Evolutionary conservation across 1,140 invertebrate species (phyloP).

Genomic region (Hycleus cichorii): DNA sequence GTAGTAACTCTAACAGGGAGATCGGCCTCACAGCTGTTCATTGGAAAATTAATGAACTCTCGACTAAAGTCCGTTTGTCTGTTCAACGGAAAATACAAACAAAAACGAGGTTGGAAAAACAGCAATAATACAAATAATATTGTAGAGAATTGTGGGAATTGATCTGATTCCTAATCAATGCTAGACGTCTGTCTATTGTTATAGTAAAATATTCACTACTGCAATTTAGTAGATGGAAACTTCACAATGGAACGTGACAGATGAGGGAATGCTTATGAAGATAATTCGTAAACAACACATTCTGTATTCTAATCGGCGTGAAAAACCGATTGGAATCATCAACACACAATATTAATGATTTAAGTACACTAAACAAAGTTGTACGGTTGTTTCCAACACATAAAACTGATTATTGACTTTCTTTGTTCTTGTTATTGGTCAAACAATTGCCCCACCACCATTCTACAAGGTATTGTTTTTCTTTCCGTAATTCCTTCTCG

Average conservation of each 20-base stretch:
- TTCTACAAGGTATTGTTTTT: slow-evolving; percentile 6
- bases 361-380: too few relatives aligned
- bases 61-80: slow-evolving; percentile 16
- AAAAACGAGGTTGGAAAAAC: too few relatives aligned
- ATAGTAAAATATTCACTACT: too few relatives aligned
- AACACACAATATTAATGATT: too few relatives aligned
- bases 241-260: background rate
- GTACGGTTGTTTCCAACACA: slow-evolving; percentile 2
- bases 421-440: slow-evolving; percentile 7
- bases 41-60: slow-evolving; percentile 24
- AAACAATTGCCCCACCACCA: slow-evolving; percentile 1
- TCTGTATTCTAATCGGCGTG: background rate
- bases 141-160: background rate
- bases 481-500: slow-evolving; percentile 8
- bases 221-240: too few relatives aligned
- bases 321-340: too few relatives aligned
- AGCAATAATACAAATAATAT: background rate
- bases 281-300: too few relatives aligned
- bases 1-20: slow-evolving; percentile 3
- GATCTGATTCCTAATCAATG: background rate
- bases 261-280: too few relatives aligned
- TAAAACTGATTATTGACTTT: slow-evolving; percentile 13
- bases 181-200: background rate
- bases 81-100: slow-evolving; percentile 3
- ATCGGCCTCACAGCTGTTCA: slow-evolving; percentile 20